Percentiles rank a stretch among this genome's conserved stretches.
Conservation (phyloP, 2,888 invertebrate genomes). For the Blastobasis adustella region DNA sequence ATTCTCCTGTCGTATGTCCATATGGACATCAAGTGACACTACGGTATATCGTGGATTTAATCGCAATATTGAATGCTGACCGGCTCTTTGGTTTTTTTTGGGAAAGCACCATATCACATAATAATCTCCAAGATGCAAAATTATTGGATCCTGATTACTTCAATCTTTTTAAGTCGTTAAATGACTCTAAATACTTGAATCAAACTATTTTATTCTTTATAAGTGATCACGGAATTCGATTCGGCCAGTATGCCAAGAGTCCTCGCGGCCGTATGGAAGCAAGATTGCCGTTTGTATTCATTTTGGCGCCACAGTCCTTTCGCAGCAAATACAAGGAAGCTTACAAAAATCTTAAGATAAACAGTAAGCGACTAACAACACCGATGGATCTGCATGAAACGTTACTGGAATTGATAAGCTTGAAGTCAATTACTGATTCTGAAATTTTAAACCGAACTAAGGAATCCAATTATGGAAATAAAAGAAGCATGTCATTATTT, state of each 20-base stretch:
- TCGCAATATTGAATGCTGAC: no score
- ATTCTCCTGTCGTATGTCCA: constrained; percentile 78
- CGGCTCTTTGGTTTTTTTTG: constrained; percentile 83
- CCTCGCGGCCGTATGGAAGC: constrained; percentile 88
- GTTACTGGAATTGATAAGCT: constrained; percentile 75
- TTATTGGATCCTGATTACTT: constrained; percentile 77
- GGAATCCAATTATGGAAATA: constrained; percentile 25
- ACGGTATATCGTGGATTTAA: constrained; percentile 54
- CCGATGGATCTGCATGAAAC: constrained; percentile 86
- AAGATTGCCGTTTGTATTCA: constrained; percentile 83
- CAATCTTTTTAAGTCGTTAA: constrained; percentile 64
- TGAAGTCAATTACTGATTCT: constrained; percentile 30
- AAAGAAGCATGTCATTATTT: constrained; percentile 81
- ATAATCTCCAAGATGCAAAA: constrained; percentile 81
- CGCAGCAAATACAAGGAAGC: constrained; percentile 71
- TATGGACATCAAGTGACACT: constrained; percentile 79
- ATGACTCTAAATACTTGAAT: constrained; percentile 63
- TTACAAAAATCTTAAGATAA: constrained; percentile 74
- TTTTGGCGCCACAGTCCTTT: constrained; percentile 81
- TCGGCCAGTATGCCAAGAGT: constrained; percentile 83
- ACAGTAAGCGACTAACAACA: constrained; percentile 78
- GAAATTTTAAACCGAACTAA: constrained; percentile 27
- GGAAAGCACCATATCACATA: constrained; percentile 85
- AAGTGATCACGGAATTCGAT: constrained; percentile 91
- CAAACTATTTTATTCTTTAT: constrained; percentile 79